A percentile compares a stretch with the other conserved stretches of the same genome.
Evolutionary conservation across 2,888 invertebrate species (phyloP).

Genomic region (Ashinkailepas kermadecensis): DNA sequence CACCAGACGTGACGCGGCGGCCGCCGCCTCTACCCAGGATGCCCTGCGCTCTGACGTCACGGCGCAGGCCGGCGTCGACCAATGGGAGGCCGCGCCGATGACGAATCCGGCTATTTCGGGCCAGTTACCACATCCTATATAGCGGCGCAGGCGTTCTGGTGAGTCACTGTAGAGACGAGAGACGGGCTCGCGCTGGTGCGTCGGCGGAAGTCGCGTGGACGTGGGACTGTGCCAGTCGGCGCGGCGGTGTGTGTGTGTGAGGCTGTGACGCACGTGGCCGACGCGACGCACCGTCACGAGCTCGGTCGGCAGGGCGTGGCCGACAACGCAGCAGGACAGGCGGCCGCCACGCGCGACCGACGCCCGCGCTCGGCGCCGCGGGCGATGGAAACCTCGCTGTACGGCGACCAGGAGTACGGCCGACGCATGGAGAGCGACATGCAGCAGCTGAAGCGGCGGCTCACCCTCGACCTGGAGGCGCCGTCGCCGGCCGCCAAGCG

Average conservation of each 20-base stretch:
- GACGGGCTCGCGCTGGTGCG: background rate
- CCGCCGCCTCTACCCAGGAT: background rate
- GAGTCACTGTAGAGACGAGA: background rate
- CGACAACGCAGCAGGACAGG: no score
- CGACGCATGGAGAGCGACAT: background rate
- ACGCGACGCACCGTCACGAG: no score
- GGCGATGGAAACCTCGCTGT: background rate
- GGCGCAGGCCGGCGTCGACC: background rate
- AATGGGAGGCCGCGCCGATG: background rate
- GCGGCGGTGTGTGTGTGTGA: no score
- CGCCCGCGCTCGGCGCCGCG: background rate
- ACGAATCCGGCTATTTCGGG: background rate
- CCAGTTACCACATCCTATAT: background rate
- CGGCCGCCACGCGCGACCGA: no score
- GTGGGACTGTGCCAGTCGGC: no score
- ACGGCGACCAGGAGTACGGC: slow-evolving; percentile 13
- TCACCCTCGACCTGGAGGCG: background rate
- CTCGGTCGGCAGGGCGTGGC: no score
- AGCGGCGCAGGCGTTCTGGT: background rate
- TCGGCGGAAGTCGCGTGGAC: no score
- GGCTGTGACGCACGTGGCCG: no score
- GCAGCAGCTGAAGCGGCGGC: slow-evolving; percentile 3
- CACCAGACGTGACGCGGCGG: background rate
- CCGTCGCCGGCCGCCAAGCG: background rate
- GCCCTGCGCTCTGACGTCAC: background rate